Base-by-base conservation (phyloP, 2,797 vertebrate genomes). In the Poecilia velifera region DNA sequence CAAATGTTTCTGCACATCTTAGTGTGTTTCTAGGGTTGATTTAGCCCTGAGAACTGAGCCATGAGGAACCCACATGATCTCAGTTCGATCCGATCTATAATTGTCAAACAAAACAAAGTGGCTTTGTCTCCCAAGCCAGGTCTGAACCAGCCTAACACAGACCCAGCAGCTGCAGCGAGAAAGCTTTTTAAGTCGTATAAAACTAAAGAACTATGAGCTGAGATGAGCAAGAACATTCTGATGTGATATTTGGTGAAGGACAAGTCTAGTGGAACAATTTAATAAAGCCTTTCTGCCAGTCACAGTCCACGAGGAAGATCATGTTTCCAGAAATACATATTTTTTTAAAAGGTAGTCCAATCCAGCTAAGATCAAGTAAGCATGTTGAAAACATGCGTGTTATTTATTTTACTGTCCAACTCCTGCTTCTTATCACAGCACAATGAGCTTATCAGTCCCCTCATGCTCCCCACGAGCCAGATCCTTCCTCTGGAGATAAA, bases 401-500 rank as follows among this genome's bases (percentile, higher is more conserved):
- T 82, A 78, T 88, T 81, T 57, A 39, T 85, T 78, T 79, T 71
- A 7, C 74, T 18, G 20, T 66, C 74, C 81, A 72, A 36, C 39
- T 9, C n/a, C 73, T 76, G 45, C 74, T 72, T 89, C 89, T 94
- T 92, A 93, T 95, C 93, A 51, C 28, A 28, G 39, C 62, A 88
- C 16, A 77, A 92, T 80, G 88, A 84, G 86, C 75, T 89, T 82
- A 86, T 92, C 88, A 76, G 81, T 82, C 83, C 36, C 45, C 76
- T 81, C 68, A 64, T 88, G 85, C 91, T 92, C 89, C 85, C 86
- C 86, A 83, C 79, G 82, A 84, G 91, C 88, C 91, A 45, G 81
- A 86, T 74, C 88, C 90, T 94, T 95, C 93, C 94, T 84, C 86
- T 76, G 88, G 77, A 88, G 88, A 91, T 94, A 94, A 94, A 95